Evolutionary conservation across 2,888 invertebrate species (phyloP).

Genomic region (Acanthosepion lycidas): DNA sequence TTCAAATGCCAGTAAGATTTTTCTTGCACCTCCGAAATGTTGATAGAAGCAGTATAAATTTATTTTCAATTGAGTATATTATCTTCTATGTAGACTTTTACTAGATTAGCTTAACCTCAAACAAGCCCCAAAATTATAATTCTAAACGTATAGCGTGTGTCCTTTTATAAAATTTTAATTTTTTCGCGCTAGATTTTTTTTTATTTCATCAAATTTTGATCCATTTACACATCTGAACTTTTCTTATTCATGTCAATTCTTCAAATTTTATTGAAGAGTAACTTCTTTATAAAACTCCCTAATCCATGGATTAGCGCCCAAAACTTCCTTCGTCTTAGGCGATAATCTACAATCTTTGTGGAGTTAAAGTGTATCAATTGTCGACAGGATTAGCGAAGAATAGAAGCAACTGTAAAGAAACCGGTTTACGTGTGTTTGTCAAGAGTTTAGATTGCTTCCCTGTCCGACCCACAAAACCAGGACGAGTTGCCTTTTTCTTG

Average conservation of each 20-base stretch:
- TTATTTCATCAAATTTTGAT: too few species aligned
- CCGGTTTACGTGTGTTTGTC: not conserved
- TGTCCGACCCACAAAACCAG: not conserved
- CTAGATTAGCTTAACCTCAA: too few species aligned
- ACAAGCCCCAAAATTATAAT: too few species aligned
- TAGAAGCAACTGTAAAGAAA: not conserved
- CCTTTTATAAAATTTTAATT: too few species aligned
- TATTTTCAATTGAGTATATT: too few species aligned
- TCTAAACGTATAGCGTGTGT: too few species aligned
- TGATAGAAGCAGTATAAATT: too few species aligned
- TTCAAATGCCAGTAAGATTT: too few species aligned
- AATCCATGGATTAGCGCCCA: not conserved
- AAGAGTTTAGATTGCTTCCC: not conserved
- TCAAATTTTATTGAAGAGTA: not conserved
- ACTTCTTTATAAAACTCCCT: not conserved
- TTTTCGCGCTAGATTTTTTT: too few species aligned
- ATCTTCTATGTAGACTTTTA: too few species aligned
- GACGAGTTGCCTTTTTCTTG: not conserved
- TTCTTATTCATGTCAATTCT: not conserved
- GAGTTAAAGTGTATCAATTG: constrained; percentile 21
- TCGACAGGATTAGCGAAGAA: not conserved
- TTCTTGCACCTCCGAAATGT: too few species aligned
- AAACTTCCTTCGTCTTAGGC: not conserved
- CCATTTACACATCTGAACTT: not conserved
- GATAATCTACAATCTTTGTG: not conserved